Percentiles rank a stretch among this genome's conserved stretches.
Conservation (phyloP, 2,113 vertebrate species). For the Pangasianodon gigas region DNA sequence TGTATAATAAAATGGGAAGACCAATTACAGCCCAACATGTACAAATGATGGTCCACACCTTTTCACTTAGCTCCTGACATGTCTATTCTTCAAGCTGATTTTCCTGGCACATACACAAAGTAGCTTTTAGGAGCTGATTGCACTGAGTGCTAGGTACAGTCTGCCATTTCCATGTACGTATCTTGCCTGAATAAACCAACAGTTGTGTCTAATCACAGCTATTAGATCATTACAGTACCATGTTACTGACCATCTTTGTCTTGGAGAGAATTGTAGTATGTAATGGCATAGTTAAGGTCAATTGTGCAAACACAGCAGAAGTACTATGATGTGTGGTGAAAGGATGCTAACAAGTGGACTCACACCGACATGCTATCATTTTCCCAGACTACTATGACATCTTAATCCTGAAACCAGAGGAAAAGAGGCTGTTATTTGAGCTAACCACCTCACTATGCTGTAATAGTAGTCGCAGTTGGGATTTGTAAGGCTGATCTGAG, state of each 20-base stretch:
- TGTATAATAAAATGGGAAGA: neutral
- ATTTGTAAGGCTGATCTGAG: neutral
- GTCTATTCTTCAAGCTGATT: conserved; percentile 35
- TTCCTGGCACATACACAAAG: conserved; percentile 14
- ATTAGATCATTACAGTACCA: conserved; percentile 30
- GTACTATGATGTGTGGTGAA: conserved; percentile 28
- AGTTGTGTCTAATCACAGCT: conserved; percentile 39
- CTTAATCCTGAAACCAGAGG: neutral
- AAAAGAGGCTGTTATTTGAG: neutral
- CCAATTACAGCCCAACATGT: neutral
- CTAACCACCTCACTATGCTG: neutral
- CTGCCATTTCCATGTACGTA: conserved; percentile 2
- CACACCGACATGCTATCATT: neutral
- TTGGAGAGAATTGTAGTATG: conserved; percentile 33
- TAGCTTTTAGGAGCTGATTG: conserved; percentile 37
- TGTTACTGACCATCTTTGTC: neutral
- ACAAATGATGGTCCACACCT: neutral
- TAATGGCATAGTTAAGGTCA: conserved; percentile 33
- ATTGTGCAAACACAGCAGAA: conserved; percentile 35
- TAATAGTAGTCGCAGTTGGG: neutral
- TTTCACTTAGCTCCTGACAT: neutral
- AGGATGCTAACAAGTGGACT: conserved; percentile 19
- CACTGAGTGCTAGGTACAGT: conserved; percentile 34
- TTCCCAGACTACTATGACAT: conserved; percentile 30
- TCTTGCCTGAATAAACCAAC: conserved; percentile 30